phyloP scores from a whole-genome alignment of 2,797 vertebrate species.

The Cryptoprocta ferox region DNA sequence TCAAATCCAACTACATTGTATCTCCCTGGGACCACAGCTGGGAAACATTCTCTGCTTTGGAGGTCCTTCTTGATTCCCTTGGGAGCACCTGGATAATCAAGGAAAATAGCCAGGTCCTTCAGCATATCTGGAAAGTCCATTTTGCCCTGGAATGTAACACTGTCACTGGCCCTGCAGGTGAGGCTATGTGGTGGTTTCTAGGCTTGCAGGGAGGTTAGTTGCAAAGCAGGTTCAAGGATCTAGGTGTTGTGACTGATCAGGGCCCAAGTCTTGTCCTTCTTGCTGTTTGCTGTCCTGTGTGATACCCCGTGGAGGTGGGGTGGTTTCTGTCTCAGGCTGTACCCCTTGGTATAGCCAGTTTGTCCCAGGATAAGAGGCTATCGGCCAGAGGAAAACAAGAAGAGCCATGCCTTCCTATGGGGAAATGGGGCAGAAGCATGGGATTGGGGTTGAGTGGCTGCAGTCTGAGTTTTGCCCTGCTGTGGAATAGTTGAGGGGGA shows the following conservation, averaged over 20 bases:
- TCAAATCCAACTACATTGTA: not conserved
- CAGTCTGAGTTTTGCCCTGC: fast-evolving
- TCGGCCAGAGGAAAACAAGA: not conserved
- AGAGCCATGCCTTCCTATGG: not conserved
- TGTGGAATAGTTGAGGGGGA: too few relatives aligned
- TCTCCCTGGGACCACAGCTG: not conserved
- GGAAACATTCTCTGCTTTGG: not conserved
- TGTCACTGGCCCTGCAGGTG: not conserved
- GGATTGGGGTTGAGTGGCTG: not conserved
- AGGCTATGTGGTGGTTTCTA: not conserved
- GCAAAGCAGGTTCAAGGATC: not conserved
- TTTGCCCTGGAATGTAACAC: not conserved
- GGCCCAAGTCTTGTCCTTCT: not conserved
- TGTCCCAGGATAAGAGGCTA: not conserved
- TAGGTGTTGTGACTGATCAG: not conserved
- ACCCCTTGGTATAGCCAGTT: not conserved
- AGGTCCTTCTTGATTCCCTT: not conserved
- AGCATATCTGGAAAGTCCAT: not conserved
- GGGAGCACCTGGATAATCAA: not conserved
- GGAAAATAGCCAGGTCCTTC: not conserved
- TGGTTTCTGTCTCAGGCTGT: not conserved
- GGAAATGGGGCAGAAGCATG: not conserved
- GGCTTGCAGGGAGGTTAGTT: not conserved
- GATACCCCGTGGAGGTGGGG: not conserved
- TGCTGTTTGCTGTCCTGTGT: not conserved